Conservation (phyloP, 2,888 invertebrate species). For the Tinea pellionella region DNA sequence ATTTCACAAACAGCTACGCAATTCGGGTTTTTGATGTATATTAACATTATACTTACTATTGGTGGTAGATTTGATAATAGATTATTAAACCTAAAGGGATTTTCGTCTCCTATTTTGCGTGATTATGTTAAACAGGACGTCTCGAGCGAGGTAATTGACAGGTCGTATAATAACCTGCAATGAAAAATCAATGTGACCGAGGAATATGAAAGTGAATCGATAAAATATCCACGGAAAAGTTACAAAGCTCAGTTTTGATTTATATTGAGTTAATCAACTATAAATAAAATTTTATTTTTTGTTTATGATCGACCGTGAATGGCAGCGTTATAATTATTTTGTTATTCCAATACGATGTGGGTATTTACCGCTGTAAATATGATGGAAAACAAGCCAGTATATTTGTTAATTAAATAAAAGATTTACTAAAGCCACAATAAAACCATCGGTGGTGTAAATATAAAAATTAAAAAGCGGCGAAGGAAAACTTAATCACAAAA, state of each 20-base stretch:
- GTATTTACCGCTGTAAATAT: not conserved
- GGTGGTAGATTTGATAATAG: constrained; percentile 69
- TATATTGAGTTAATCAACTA: not conserved
- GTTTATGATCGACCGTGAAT: not conserved
- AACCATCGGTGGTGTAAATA: not conserved
- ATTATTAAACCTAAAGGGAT: constrained; percentile 65
- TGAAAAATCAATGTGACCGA: constrained; percentile 45
- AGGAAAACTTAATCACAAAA: constrained; percentile 47
- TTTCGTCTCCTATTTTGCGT: constrained; percentile 69
- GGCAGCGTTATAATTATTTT: not conserved
- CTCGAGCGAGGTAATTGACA: constrained; percentile 66
- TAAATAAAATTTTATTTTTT: not conserved
- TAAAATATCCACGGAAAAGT: not conserved
- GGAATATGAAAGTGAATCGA: not conserved
- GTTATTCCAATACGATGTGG: not conserved
- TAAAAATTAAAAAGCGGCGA: constrained; percentile 40
- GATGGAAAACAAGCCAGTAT: not conserved
- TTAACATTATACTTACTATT: constrained; percentile 44
- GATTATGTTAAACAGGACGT: constrained; percentile 52
- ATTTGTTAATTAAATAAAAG: not conserved
- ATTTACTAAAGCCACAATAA: not conserved
- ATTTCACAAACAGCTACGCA: not conserved
- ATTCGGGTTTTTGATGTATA: not conserved
- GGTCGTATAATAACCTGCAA: constrained; percentile 66
- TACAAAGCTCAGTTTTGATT: not conserved